Evolutionary conservation across 2,888 invertebrate species (phyloP).

Genomic region (Drosophila monieri): DNA sequence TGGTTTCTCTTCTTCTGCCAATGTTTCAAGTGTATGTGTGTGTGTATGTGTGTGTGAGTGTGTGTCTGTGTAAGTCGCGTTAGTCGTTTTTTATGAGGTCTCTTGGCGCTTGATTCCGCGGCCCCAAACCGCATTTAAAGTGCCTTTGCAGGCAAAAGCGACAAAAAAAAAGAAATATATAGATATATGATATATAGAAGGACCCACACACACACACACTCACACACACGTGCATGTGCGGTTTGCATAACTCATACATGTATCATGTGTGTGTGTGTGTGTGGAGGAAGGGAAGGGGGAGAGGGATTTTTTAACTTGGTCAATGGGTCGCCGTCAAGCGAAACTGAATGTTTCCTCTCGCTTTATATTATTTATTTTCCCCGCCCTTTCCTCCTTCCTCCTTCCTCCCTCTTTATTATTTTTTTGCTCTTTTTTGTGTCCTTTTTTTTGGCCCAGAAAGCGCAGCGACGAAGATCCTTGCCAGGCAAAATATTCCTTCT

Average conservation of each 20-base stretch:
- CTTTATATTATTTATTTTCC: slow-evolving; percentile 38
- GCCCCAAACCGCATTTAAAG: slow-evolving; percentile 80
- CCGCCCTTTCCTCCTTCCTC: neutral
- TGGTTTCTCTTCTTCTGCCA: slow-evolving; percentile 39
- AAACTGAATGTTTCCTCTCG: slow-evolving; percentile 42
- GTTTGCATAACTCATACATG: slow-evolving; percentile 69
- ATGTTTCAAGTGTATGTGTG: slow-evolving; percentile 64
- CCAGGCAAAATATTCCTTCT: slow-evolving; percentile 41
- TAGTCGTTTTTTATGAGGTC: slow-evolving; percentile 79
- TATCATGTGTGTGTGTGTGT: slow-evolving; percentile 5
- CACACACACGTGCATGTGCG: slow-evolving; percentile 33
- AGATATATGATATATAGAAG: slow-evolving; percentile 47
- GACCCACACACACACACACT: slow-evolving; percentile 23
- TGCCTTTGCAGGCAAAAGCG: slow-evolving; percentile 64
- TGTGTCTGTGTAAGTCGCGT: slow-evolving; percentile 56
- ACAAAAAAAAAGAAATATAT: slow-evolving; percentile 46
- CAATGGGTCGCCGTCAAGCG: slow-evolving; percentile 71
- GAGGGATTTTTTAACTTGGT: slow-evolving; percentile 70
- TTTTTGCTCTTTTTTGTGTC: slow-evolving; percentile 12
- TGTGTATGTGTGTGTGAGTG: slow-evolving; percentile 50
- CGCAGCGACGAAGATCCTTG: slow-evolving; percentile 21
- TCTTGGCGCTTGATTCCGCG: slow-evolving; percentile 79
- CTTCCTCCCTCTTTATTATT: slow-evolving; percentile 12
- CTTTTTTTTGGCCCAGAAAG: slow-evolving; percentile 16
- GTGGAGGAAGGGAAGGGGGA: slow-evolving; percentile 20